Percentiles rank a stretch among this genome's conserved stretches.
These are phyloP conservation scores for Gibbula magus DNA, from an alignment of 2,888 invertebrate species.

Conservation along the genomic window DNA sequence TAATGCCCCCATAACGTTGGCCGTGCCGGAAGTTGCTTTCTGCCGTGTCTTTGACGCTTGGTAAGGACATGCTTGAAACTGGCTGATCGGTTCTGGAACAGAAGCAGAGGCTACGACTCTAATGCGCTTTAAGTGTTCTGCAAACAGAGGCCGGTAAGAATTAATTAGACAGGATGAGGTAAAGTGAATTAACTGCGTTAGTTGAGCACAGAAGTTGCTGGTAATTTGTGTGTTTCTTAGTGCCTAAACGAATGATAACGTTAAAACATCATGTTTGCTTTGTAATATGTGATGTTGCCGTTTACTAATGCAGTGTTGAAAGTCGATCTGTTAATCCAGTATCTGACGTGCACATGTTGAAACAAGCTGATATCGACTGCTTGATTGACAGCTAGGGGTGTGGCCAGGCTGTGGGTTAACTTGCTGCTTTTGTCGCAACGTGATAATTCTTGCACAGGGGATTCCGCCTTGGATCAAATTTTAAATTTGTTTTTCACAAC, in stretches of 20 bases:
- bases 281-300: neutral
- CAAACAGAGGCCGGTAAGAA: neutral
- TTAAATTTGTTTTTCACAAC: too few species aligned
- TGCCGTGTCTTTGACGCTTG: neutral
- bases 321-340: neutral
- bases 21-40: neutral
- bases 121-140: conserved; percentile 4
- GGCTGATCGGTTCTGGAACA: neutral
- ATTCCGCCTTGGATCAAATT: too few species aligned
- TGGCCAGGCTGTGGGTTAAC: too few species aligned
- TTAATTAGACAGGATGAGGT: neutral
- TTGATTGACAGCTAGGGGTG: too few species aligned
- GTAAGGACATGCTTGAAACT: neutral
- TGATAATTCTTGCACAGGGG: too few species aligned
- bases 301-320: neutral
- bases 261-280: conserved; percentile 13
- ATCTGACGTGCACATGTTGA: neutral
- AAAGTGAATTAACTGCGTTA: conserved; percentile 4
- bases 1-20: neutral
- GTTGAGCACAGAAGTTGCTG: neutral
- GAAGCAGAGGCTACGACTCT: neutral
- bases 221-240: conserved; percentile 7
- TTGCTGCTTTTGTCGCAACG: too few species aligned
- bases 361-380: too few species aligned
- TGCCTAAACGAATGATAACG: neutral